A percentile compares a stretch with the other conserved stretches of the same genome.
Evolutionary conservation across 2,888 invertebrate species (phyloP).

Genomic region (Biston stratarius): DNA sequence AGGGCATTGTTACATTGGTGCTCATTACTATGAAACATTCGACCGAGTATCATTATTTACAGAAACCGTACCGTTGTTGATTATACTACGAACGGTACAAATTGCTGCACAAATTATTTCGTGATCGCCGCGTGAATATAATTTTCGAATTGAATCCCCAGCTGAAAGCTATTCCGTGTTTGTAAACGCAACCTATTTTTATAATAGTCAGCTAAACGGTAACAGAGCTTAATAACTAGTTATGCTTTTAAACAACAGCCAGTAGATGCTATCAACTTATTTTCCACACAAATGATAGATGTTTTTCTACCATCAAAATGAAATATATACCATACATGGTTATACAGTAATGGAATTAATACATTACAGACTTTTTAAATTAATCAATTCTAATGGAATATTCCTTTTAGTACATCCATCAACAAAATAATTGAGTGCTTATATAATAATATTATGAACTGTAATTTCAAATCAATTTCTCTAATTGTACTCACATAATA

Average conservation of each 20-base stretch:
- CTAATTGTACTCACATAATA: background rate
- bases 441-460: constrained; percentile 3
- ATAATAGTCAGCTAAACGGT: constrained; percentile 23
- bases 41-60: no score
- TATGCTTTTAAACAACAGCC: constrained; percentile 30
- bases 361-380: constrained; percentile 4
- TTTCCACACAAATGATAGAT: constrained; percentile 9
- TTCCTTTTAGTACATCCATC: constrained; percentile 24
- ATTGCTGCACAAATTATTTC: constrained; percentile 23
- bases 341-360: background rate
- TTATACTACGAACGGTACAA: constrained; percentile 22
- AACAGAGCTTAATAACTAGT: constrained; percentile 27
- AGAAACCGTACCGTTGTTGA: no score
- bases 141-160: constrained; percentile 35
- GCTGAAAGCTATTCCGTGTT: constrained; percentile 55
- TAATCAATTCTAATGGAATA: constrained; percentile 28
- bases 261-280: constrained; percentile 22
- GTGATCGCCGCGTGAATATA: constrained; percentile 35
- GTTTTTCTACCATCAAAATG: constrained; percentile 14
- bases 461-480: background rate
- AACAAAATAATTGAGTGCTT: constrained; percentile 5
- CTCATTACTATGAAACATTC: no score
- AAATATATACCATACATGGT: background rate
- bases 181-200: constrained; percentile 36
- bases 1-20: no score